These are phyloP conservation scores for Ophioninae sp. DNA, from an alignment of 2,888 invertebrate species.

Conservation along the genomic window DNA sequence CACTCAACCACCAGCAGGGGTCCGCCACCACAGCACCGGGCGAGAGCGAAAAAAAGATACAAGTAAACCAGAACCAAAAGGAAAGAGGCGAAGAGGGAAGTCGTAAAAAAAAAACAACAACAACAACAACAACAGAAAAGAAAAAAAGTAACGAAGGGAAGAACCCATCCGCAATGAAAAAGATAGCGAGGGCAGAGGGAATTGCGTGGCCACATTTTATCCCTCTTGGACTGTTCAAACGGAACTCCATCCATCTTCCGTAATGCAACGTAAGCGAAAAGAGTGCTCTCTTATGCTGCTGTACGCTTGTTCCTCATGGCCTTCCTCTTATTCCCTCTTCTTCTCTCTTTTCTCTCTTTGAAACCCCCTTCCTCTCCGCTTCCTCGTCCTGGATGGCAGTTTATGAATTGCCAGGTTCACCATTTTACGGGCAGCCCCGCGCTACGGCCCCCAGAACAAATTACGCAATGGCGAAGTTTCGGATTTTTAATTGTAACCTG, in stretches of 20 bases:
- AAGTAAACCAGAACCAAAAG: slow-evolving; percentile 28
- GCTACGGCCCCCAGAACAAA: not conserved
- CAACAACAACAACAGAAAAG: too few relatives aligned
- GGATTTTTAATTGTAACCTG: not conserved
- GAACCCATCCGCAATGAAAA: slow-evolving; percentile 45
- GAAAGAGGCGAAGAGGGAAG: slow-evolving; percentile 4
- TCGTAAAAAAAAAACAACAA: slow-evolving; percentile 4
- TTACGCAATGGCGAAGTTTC: slow-evolving; percentile 3
- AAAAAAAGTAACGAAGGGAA: slow-evolving; percentile 12
- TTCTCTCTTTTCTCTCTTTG: slow-evolving; percentile 1
- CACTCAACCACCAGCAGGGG: slow-evolving; percentile 38
- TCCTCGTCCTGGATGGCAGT: slow-evolving; percentile 3
- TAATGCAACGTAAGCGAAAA: slow-evolving; percentile 63
- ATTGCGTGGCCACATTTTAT: slow-evolving; percentile 66
- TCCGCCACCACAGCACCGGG: slow-evolving; percentile 30
- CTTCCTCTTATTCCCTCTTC: not conserved
- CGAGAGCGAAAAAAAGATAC: slow-evolving; percentile 38
- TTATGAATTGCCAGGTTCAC: slow-evolving; percentile 19
- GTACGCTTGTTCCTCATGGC: slow-evolving; percentile 2
- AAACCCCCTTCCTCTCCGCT: slow-evolving; percentile 9
- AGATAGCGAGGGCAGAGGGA: slow-evolving; percentile 59
- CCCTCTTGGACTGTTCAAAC: slow-evolving; percentile 64
- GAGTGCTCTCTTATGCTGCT: slow-evolving; percentile 20
- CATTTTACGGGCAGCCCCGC: not conserved
- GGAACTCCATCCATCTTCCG: slow-evolving; percentile 71